Evolutionary conservation across 2,888 invertebrate species (phyloP).

Genomic region (Athalia circularis): DNA sequence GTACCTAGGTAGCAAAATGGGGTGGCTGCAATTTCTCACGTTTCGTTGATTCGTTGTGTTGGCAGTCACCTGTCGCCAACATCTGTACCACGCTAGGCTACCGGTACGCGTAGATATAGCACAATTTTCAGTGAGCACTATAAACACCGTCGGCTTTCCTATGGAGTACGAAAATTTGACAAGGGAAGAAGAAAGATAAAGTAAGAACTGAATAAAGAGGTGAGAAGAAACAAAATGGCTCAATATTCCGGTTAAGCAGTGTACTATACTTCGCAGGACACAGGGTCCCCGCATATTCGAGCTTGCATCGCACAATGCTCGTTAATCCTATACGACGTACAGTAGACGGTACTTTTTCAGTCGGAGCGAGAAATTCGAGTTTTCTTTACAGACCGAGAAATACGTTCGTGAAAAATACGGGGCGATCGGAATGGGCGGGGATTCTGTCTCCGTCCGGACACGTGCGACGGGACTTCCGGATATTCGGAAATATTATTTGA

Average conservation of each 20-base stretch:
- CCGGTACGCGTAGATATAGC: neutral
- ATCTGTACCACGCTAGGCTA: slow-evolving; percentile 20
- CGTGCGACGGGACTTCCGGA: slow-evolving; percentile 1
- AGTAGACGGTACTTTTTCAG: slow-evolving; percentile 30
- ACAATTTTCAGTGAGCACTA: neutral
- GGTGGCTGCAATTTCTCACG: slow-evolving; percentile 37
- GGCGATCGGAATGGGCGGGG: neutral
- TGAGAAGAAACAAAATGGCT: neutral
- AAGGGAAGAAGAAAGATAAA: neutral
- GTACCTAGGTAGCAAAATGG: slow-evolving; percentile 10
- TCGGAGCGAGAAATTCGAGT: slow-evolving; percentile 14
- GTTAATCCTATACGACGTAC: slow-evolving; percentile 44
- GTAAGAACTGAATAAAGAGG: neutral
- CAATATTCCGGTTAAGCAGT: slow-evolving; percentile 34
- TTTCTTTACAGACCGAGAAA: neutral
- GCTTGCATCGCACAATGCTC: slow-evolving; percentile 38
- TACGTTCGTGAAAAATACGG: slow-evolving; percentile 26
- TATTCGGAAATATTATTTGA: neutral
- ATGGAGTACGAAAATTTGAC: neutral
- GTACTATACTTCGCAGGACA: slow-evolving; percentile 9
- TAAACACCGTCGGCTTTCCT: neutral
- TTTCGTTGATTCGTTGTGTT: slow-evolving; percentile 37
- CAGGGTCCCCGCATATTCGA: slow-evolving; percentile 16
- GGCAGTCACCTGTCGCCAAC: slow-evolving; percentile 42
- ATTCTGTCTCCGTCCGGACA: neutral